Evolutionary conservation across 2,888 invertebrate species (phyloP).

Genomic region (Plagodis dolabraria): DNA sequence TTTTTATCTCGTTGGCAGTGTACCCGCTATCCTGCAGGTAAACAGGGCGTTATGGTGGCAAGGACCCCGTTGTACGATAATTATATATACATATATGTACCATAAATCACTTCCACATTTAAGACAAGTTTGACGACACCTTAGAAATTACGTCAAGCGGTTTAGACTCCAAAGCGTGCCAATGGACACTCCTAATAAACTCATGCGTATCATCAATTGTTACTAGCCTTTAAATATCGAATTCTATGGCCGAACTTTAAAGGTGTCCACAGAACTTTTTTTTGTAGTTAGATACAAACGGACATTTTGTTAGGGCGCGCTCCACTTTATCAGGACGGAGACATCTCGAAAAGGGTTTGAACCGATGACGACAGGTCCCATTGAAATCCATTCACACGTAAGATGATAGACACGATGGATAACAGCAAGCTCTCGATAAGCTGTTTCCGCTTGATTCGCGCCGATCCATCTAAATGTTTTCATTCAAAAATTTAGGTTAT

Average conservation of each 20-base stretch:
- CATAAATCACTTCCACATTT: too few relatives aligned
- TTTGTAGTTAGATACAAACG: slow-evolving; percentile 71
- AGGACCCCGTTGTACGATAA: too few relatives aligned
- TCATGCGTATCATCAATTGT: background rate
- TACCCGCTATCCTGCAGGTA: too few relatives aligned
- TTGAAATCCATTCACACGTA: slow-evolving; percentile 70
- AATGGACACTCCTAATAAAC: too few relatives aligned
- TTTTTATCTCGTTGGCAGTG: too few relatives aligned
- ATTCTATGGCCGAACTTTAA: slow-evolving; percentile 50
- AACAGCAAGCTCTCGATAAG: slow-evolving; percentile 36
- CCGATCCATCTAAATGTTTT: slow-evolving; percentile 22
- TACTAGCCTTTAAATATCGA: slow-evolving; percentile 2
- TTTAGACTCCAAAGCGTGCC: too few relatives aligned
- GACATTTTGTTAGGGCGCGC: slow-evolving; percentile 76
- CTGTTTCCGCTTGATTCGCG: slow-evolving; percentile 41
- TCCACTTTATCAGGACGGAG: slow-evolving; percentile 64
- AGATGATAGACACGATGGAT: slow-evolving; percentile 53
- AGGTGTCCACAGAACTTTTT: slow-evolving; percentile 59
- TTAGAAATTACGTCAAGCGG: too few relatives aligned
- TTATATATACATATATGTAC: too few relatives aligned
- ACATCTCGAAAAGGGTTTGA: slow-evolving; percentile 67
- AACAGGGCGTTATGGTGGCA: too few relatives aligned
- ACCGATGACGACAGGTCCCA: slow-evolving; percentile 59
- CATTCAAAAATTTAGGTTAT: background rate
- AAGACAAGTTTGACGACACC: too few relatives aligned